Evolutionary conservation across 2,888 invertebrate genomes (phyloP).

Genomic region (Cheilosia grossa): DNA sequence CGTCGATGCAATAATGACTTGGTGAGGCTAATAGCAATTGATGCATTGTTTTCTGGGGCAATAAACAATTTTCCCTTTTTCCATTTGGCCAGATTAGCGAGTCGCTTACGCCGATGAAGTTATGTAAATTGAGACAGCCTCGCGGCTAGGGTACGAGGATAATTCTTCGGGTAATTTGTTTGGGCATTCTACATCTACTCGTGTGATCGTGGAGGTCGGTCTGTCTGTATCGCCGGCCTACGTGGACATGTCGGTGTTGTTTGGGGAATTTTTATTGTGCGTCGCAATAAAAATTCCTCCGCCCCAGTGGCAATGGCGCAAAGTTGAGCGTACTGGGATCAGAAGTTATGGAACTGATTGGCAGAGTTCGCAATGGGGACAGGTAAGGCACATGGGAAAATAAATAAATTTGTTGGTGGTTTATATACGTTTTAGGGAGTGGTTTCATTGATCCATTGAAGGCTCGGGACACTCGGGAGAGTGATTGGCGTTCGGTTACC

Average conservation of each 20-base stretch:
- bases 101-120: constrained; percentile 41
- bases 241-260: constrained; percentile 23
- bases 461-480: too few species aligned
- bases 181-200: constrained; percentile 1
- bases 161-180: constrained; percentile 44
- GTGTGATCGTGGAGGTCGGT: background rate
- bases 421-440: too few species aligned
- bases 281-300: constrained; percentile 62
- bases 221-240: constrained; percentile 24
- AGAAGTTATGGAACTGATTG: constrained; percentile 25
- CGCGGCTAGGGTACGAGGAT: constrained; percentile 18
- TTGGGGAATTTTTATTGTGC: constrained; percentile 59
- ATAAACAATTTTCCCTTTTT: constrained; percentile 62
- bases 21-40: constrained; percentile 62
- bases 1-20: constrained; percentile 24
- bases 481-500: too few species aligned
- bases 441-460: too few species aligned
- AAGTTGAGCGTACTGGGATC: background rate
- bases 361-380: constrained; percentile 8
- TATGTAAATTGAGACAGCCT: constrained; percentile 55
- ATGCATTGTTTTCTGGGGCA: constrained; percentile 68
- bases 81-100: constrained; percentile 28
- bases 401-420: background rate
- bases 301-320: constrained; percentile 31
- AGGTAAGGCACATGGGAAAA: background rate